These are phyloP conservation scores for Petrocephalus microphthalmus DNA, from an alignment of 2,113 vertebrate species.

Conservation along the genomic window DNA sequence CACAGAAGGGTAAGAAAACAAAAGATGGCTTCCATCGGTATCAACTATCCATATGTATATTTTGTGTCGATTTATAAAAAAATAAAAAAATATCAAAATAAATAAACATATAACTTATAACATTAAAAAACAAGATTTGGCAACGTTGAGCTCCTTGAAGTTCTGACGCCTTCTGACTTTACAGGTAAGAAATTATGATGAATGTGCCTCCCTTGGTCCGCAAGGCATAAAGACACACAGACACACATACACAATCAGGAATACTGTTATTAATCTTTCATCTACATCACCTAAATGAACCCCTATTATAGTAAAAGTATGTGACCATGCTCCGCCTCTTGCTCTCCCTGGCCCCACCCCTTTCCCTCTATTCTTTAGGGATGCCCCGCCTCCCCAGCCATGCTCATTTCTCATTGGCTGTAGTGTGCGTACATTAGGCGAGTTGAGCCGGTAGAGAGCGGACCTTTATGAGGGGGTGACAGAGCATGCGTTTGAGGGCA, in stretches of 20 bases:
- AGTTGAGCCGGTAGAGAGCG: background rate
- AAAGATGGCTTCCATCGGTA: background rate
- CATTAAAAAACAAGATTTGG: constrained; percentile 19
- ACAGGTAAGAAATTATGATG: constrained; percentile 20
- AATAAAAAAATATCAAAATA: constrained; percentile 21
- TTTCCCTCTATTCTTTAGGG: background rate
- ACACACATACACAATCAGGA: constrained; percentile 15
- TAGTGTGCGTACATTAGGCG: background rate
- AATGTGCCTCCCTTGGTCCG: background rate
- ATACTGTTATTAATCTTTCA: constrained; percentile 16
- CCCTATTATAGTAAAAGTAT: constrained; percentile 15
- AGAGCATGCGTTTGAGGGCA: background rate
- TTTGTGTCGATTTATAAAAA: constrained; percentile 15
- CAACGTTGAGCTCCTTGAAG: constrained; percentile 11
- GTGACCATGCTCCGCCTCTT: background rate
- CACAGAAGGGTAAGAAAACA: constrained; percentile 8
- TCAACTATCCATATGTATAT: constrained; percentile 2
- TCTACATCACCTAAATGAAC: constrained; percentile 7
- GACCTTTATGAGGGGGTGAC: background rate
- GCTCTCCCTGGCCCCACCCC: background rate
- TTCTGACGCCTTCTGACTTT: background rate
- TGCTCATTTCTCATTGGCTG: background rate
- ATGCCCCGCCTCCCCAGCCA: background rate
- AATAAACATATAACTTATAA: constrained; percentile 20
- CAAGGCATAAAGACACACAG: constrained; percentile 19